Percentiles rank a stretch among this genome's conserved stretches.
These are phyloP conservation scores for Rapana venosa DNA, from an alignment of 2,888 invertebrate species.

Conservation along the genomic window DNA sequence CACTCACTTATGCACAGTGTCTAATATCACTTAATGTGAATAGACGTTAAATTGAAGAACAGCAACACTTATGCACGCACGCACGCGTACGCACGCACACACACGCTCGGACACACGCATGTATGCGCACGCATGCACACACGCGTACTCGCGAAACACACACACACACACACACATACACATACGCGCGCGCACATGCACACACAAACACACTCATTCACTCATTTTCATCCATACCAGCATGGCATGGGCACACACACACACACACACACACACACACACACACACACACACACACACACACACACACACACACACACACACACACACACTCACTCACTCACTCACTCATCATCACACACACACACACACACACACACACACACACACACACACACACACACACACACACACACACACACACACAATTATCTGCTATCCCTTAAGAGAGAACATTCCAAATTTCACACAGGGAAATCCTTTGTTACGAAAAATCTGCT, in stretches of 20 bases:
- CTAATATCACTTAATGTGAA: too few species aligned
- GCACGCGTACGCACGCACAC: background rate
- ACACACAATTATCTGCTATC: background rate
- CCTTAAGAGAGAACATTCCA: too few species aligned
- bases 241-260: background rate
- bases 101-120: too few species aligned
- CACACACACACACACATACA: background rate
- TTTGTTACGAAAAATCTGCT: too few species aligned
- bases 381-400: background rate
- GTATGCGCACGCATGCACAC: background rate
- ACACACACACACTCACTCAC: background rate
- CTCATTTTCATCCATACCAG: background rate
- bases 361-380: background rate
- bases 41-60: too few species aligned
- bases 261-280: slow-evolving; percentile 2
- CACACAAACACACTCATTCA: background rate
- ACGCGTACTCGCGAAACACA: background rate
- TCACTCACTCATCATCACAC: background rate
- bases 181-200: background rate
- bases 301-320: background rate
- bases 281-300: background rate
- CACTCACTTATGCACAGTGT: too few species aligned
- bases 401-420: slow-evolving; percentile 1
- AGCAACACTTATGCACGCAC: background rate
- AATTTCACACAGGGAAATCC: too few species aligned